phyloP scores from a whole-genome alignment of 2,113 vertebrate genomes.

The Machaerirhynchus nigripectus region DNA sequence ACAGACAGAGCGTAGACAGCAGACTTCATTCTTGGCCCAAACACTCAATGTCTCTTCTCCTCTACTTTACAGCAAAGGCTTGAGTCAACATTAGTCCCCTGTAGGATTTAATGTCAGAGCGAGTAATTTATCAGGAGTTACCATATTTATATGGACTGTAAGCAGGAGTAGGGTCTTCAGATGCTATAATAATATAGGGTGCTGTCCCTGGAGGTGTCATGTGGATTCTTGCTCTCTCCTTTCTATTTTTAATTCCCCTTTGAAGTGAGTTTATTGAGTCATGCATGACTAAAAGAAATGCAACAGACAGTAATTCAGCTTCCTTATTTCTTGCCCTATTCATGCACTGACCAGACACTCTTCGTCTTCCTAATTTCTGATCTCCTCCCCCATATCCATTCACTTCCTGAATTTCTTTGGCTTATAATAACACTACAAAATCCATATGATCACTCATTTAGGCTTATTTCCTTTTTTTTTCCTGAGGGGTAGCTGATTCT shows the following conservation, averaged over 20 bases:
- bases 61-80: not conserved
- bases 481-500: not conserved
- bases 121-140: not conserved
- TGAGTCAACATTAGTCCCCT: not conserved
- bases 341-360: not conserved
- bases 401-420: not conserved
- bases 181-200: not conserved
- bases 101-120: not conserved
- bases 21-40: not conserved
- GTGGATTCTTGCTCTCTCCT: not conserved
- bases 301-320: not conserved
- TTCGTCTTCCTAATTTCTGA: not conserved
- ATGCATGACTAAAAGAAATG: not conserved
- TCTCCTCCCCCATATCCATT: not conserved
- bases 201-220: not conserved
- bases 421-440: not conserved
- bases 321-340: not conserved
- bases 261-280: not conserved
- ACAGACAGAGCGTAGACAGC: not conserved
- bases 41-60: not conserved
- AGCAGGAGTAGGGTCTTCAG: not conserved
- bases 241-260: slow-evolving; percentile 31
- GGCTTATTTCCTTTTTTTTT: not conserved
- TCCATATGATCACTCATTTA: not conserved
- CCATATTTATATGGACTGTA: not conserved